Conservation (phyloP, 92 coral and sea anemone species). For the Epizoanthus fatuus region DNA sequence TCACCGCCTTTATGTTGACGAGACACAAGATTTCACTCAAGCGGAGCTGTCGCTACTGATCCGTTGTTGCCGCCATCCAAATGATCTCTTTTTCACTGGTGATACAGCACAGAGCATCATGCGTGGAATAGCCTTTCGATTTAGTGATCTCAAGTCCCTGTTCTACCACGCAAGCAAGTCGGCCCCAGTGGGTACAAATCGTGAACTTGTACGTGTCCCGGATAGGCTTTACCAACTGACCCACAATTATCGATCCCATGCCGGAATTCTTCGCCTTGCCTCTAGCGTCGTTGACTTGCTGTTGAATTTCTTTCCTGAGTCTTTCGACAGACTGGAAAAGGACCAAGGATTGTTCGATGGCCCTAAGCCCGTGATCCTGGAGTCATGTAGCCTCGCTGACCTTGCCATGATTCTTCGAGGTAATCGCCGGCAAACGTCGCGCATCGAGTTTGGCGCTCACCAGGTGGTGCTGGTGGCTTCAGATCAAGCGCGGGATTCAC, state of each 20-base stretch:
- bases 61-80: slow-evolving; percentile 92
- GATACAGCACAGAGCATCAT: slow-evolving; percentile 99
- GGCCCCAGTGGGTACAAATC: slow-evolving; percentile 30
- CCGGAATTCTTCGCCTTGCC: slow-evolving; percentile 63
- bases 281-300: slow-evolving; percentile 60
- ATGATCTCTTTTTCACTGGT: slow-evolving; percentile 94
- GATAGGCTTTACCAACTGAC: slow-evolving; percentile 57
- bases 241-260: slow-evolving; percentile 68
- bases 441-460: slow-evolving; percentile 73
- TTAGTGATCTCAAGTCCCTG: slow-evolving; percentile 90
- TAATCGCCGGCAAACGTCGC: slow-evolving; percentile 59
- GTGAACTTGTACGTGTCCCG: slow-evolving; percentile 59
- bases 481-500: slow-evolving; percentile 63
- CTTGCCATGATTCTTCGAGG: slow-evolving; percentile 72
- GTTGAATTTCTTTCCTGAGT: slow-evolving; percentile 61
- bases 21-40: slow-evolving; percentile 98
- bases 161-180: slow-evolving; percentile 85
- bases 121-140: slow-evolving; percentile 98
- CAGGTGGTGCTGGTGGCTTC: slow-evolving; percentile 70
- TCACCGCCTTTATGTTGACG: slow-evolving; percentile 94
- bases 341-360: slow-evolving; percentile 71
- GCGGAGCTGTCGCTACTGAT: slow-evolving; percentile 93
- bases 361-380: slow-evolving; percentile 62
- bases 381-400: slow-evolving; percentile 63
- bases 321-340: slow-evolving; percentile 62